These are phyloP conservation scores for Archaeoteleia sp. DNA, from an alignment of 2,888 invertebrate species.

Conservation along the genomic window DNA sequence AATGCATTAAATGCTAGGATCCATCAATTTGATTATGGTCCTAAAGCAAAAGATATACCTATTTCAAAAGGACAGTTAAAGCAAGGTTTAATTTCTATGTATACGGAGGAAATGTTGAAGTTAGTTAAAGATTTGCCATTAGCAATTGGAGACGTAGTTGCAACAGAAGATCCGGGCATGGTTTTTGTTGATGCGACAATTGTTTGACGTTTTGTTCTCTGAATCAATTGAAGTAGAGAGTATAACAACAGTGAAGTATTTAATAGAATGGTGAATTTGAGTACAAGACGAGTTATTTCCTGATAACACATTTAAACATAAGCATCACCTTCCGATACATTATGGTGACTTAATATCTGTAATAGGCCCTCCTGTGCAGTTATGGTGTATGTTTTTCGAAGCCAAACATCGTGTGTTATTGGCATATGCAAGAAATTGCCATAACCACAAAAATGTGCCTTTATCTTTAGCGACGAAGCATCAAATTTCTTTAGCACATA, in stretches of 20 bases:
- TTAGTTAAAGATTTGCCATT: conserved; percentile 35
- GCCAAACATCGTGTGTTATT: conserved; percentile 8
- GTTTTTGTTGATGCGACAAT: conserved; percentile 29
- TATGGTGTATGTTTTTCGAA: conserved; percentile 24
- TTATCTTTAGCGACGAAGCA: conserved; percentile 13
- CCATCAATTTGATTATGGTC: conserved; percentile 34
- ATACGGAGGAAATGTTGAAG: conserved; percentile 38
- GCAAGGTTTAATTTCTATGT: conserved; percentile 22
- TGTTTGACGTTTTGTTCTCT: conserved; percentile 30
- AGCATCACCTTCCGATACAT: conserved; percentile 26
- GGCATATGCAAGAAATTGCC: conserved; percentile 14
- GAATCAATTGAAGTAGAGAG: conserved; percentile 21
- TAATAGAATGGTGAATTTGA: conserved; percentile 22
- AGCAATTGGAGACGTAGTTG: conserved; percentile 32
- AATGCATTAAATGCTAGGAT: conserved; percentile 30
- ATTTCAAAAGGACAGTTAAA: conserved; percentile 25
- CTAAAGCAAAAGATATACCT: conserved; percentile 24
- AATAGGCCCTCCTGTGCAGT: conserved; percentile 3
- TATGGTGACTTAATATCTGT: conserved; percentile 11
- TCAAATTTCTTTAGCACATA: conserved; percentile 10
- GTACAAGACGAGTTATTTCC: conserved; percentile 24
- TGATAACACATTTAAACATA: conserved; percentile 20
- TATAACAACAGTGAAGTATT: conserved; percentile 10
- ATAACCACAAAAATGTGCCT: conserved; percentile 15
- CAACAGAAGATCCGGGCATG: conserved; percentile 19